Base-by-base conservation (phyloP, 1,140 invertebrate species). In the Philotrypesis tridentata region DNA sequence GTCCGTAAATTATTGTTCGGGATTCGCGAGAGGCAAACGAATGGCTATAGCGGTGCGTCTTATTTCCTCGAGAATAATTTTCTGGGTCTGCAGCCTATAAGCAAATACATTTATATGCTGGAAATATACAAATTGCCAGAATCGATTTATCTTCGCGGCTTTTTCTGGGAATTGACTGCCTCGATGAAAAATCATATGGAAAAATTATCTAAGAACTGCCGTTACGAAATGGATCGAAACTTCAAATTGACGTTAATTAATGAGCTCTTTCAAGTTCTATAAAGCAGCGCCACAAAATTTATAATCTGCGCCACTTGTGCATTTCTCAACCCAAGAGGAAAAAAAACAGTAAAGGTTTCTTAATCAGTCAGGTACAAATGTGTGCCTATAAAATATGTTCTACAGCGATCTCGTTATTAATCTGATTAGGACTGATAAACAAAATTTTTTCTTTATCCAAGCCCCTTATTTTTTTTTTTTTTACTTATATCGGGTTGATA, bases 1-100 rank as follows among this genome's bases (percentile, higher is more conserved):
- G 25, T 65, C n/a, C 40, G 31, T 73, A 80, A 65, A 63, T 80
- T 80, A 80, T 43, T 74, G 65, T 40, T 48, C 55, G 60, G 55
- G 23, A 72, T 43, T 9, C 43, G 37, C n/a, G 33, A 37, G 33
- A 65, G 43, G 79, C n/a, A 74, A 73, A 43, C 70, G 55, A 65
- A 80, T 65, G 14, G 0, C 25, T 43, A 14, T 17, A 65, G 29
- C 55, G 33, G 21, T 80, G 61, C 37, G 67, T 80, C 79, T 67
- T 55, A 74, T 80, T 80, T 74, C 31, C 21, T 25, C 2, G 6
- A 63, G 21, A 55, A 55, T 55, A 23, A 80, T 80, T 80, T 73
- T 40, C 55, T 65, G 0, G 8, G 0, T 33, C 48, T 55, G 48
- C 48, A 55, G n/a, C n/a, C 40, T 2, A 4, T 9, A n/a, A 55